A percentile compares a stretch with the other conserved stretches of the same genome.
phyloP scores from a whole-genome alignment of 2,888 invertebrate genomes.

The Hypercompe scribonia region DNA sequence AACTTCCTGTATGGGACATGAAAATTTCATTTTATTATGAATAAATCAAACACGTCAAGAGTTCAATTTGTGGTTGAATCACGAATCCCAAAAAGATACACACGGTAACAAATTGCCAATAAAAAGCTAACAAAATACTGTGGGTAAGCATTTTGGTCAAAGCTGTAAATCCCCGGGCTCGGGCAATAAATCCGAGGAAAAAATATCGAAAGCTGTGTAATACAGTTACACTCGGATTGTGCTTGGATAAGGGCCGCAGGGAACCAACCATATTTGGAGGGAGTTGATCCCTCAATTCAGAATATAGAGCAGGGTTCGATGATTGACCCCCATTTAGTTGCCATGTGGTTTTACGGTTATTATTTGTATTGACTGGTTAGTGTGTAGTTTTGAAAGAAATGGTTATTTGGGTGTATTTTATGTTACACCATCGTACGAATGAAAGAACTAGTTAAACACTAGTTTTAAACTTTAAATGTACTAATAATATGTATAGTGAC shows the following conservation, averaged over 20 bases:
- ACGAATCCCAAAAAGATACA: slow-evolving; percentile 79
- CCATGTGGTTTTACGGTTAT: slow-evolving; percentile 27
- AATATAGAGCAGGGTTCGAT: slow-evolving; percentile 46
- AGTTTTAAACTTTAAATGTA: neutral
- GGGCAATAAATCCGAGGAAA: slow-evolving; percentile 77
- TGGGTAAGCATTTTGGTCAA: slow-evolving; percentile 82
- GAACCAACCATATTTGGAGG: slow-evolving; percentile 49
- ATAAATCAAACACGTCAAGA: slow-evolving; percentile 59
- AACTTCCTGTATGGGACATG: slow-evolving; percentile 28
- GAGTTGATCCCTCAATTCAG: slow-evolving; percentile 48
- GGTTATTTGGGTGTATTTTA: neutral
- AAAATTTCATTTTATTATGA: slow-evolving; percentile 43
- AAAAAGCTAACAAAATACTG: slow-evolving; percentile 84
- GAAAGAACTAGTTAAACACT: neutral
- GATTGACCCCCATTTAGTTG: slow-evolving; percentile 36
- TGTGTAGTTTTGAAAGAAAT: neutral
- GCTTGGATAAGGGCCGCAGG: slow-evolving; percentile 48
- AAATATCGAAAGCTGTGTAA: slow-evolving; percentile 81
- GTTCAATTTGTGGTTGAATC: slow-evolving; percentile 75
- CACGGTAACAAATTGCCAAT: slow-evolving; percentile 84
- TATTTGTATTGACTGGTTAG: slow-evolving; percentile 25
- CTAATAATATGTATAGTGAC: neutral
- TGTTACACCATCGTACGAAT: neutral
- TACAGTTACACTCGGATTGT: slow-evolving; percentile 71
- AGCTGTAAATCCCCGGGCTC: slow-evolving; percentile 80